Conservation (phyloP, 2,888 invertebrate genomes). For the Altica lythri region DNA sequence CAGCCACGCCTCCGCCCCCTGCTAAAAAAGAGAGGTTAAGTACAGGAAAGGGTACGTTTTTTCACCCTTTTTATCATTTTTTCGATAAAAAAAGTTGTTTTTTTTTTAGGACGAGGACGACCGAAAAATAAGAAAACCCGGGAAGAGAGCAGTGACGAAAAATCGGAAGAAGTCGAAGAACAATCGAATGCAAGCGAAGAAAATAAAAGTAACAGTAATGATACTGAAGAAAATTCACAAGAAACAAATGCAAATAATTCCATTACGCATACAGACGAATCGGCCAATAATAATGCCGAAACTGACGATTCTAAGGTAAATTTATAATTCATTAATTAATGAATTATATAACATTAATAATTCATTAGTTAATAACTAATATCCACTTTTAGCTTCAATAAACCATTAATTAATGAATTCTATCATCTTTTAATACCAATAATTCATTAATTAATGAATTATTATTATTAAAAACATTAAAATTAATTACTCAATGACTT, state of each 20-base stretch:
- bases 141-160: too few relatives aligned
- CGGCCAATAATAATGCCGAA: slow-evolving; percentile 52
- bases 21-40: slow-evolving; percentile 58
- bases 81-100: too few relatives aligned
- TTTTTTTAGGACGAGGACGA: too few relatives aligned
- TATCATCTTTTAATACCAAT: too few relatives aligned
- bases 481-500: too few relatives aligned
- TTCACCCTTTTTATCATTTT: background rate
- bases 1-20: slow-evolving; percentile 62
- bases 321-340: background rate
- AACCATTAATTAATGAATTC: too few relatives aligned
- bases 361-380: too few relatives aligned
- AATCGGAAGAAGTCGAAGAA: slow-evolving; percentile 51
- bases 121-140: too few relatives aligned
- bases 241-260: slow-evolving; percentile 48
- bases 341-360: background rate
- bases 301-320: slow-evolving; percentile 41
- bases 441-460: too few relatives aligned
- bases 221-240: too few relatives aligned
- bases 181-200: slow-evolving; percentile 49
- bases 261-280: slow-evolving; percentile 48
- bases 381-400: too few relatives aligned
- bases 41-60: slow-evolving; percentile 33
- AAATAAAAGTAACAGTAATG: slow-evolving; percentile 43
- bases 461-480: too few relatives aligned